Evolutionary conservation across 37 sponge, comb jelly and placozoan genomes (phyloP), one percentile per base, ranked within the genome.

Genomic region (Aphrocallistes beatrix): DNA sequence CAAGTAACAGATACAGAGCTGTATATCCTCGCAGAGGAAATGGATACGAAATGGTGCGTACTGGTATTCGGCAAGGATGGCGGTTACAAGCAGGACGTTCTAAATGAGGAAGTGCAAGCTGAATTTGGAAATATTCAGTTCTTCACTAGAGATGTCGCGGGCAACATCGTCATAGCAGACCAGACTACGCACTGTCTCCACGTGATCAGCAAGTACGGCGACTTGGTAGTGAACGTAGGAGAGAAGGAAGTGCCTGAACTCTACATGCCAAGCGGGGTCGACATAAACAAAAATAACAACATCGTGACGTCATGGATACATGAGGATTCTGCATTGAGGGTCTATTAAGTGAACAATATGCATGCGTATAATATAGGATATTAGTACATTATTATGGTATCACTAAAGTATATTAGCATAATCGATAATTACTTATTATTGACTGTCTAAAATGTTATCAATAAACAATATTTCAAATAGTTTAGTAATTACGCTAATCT

Each of bases 91-190:
- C 17, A 30, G 8, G 75, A 60, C n/a, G n/a, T 60, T 30, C 34
- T 60, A 30, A 30, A 60, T 60, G 34, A 60, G n/a, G 21, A 60
- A 3, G n/a, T 28, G 75, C 32, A 60, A 60, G 75, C 32, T 3
- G 75, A 60, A 13, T 60, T 60, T 60, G 75, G 75, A 32, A 60
- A 60, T 60, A 13, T 60, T 60, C 75, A 60, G 75, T 60, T 60
- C 21, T 60, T 60, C 75, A 60, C 75, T 6, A 60, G 10, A 30
- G 75, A 60, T 60, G 34, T 32, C n/a, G 10, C 28, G 10, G 75
- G 75, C 28, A 60, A 60, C n/a, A 19, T 60, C 25, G n/a, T 28
- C 25, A 60, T 60, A 1, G 75, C 75, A 32, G 75, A 60, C 75
- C 75, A 60, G 21, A 60, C 75, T 6, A 28, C 21, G 34, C 75